These are phyloP conservation scores for Galleria mellonella DNA, from an alignment of 1,140 invertebrate species.

Conservation along the genomic window DNA sequence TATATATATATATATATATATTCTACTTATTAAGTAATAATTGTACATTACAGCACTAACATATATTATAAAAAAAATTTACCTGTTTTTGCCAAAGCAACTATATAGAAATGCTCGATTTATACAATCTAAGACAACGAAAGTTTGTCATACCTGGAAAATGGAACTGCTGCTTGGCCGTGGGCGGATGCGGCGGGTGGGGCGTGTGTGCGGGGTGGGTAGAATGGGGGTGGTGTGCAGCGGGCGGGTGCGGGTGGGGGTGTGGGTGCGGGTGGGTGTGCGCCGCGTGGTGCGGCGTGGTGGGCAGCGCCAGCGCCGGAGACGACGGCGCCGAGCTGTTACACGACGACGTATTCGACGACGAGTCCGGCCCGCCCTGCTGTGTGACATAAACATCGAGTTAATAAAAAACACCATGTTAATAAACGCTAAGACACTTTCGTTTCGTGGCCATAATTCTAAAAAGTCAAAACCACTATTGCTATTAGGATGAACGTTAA, in stretches of 20 bases:
- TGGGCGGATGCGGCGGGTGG: constrained; percentile 52
- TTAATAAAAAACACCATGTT: neutral
- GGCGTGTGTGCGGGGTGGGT: constrained; percentile 64
- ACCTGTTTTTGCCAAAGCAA: too few relatives aligned
- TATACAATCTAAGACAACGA: too few relatives aligned
- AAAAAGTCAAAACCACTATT: too few relatives aligned
- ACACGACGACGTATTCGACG: constrained; percentile 96
- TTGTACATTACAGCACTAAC: too few relatives aligned
- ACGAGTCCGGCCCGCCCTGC: constrained; percentile 77
- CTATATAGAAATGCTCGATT: too few relatives aligned
- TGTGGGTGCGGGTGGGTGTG: neutral
- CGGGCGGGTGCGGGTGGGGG: constrained; percentile 11
- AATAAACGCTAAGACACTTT: neutral
- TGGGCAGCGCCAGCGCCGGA: constrained; percentile 84
- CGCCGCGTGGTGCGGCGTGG: constrained; percentile 23
- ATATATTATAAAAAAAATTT: too few relatives aligned
- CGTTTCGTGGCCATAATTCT: too few relatives aligned
- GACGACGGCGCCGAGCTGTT: constrained; percentile 97
- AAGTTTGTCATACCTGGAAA: neutral
- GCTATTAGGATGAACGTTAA: too few relatives aligned
- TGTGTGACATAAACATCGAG: neutral
- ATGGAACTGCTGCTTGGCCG: constrained; percentile 17
- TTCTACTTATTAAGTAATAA: too few relatives aligned
- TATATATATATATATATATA: too few relatives aligned
- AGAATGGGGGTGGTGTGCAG: constrained; percentile 70